Percentiles rank a stretch among this genome's conserved stretches.
These are phyloP conservation scores for Oeneis ivallda DNA, from an alignment of 2,888 invertebrate genomes.

Conservation along the genomic window DNA sequence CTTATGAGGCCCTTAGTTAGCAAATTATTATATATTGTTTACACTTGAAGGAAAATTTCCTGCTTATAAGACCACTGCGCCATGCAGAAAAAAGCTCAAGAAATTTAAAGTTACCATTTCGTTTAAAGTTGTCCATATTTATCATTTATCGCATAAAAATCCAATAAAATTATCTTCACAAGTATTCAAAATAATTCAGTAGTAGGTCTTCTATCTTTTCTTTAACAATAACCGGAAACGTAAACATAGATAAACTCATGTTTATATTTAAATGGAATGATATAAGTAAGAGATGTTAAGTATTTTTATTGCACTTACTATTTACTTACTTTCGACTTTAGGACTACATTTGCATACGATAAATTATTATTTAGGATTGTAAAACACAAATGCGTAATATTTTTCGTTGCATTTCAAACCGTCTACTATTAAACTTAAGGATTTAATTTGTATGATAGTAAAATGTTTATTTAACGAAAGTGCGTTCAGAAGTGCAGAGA, in stretches of 20 bases:
- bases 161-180: too few relatives aligned
- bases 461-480: constrained; percentile 2
- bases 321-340: background rate
- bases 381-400: background rate
- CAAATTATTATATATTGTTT: too few relatives aligned
- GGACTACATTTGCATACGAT: background rate
- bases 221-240: background rate
- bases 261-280: background rate
- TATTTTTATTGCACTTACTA: background rate
- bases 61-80: too few relatives aligned
- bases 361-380: background rate
- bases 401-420: background rate
- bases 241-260: background rate
- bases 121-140: too few relatives aligned
- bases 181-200: background rate
- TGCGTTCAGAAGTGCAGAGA: constrained; percentile 29
- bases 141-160: too few relatives aligned
- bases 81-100: too few relatives aligned
- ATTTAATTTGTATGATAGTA: background rate
- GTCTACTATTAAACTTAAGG: background rate
- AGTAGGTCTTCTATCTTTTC: too few relatives aligned
- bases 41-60: too few relatives aligned
- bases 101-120: too few relatives aligned
- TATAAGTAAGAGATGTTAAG: background rate
- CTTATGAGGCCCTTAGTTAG: too few relatives aligned